phyloP scores from a whole-genome alignment of 2,113 vertebrate genomes.

The Morone chrysops region DNA sequence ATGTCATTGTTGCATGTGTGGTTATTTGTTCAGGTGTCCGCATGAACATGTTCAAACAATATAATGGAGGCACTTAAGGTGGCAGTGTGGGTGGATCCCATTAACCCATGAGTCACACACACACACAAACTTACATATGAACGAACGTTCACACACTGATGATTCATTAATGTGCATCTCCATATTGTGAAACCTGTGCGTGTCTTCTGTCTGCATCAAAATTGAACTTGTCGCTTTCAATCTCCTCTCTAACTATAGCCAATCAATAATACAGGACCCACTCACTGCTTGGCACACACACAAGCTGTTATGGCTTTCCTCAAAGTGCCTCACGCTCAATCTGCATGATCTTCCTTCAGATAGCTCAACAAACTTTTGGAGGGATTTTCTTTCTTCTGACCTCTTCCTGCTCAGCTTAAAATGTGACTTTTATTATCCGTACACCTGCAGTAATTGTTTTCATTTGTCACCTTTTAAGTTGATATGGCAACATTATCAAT shows the following conservation, averaged over 20 bases:
- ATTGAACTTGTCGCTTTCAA: constrained; percentile 67
- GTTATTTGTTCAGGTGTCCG: background rate
- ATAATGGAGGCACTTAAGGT: background rate
- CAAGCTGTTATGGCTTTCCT: constrained; percentile 27
- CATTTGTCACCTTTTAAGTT: background rate
- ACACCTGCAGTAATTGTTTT: no score
- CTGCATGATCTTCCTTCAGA: background rate
- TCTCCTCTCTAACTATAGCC: constrained; percentile 53
- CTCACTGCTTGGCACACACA: constrained; percentile 36
- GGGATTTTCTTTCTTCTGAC: background rate
- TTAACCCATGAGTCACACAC: background rate
- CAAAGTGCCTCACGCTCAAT: constrained; percentile 20
- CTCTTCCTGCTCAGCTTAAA: background rate
- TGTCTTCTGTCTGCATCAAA: constrained; percentile 47
- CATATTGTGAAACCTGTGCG: constrained; percentile 54
- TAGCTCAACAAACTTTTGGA: constrained; percentile 3
- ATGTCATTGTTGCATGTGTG: constrained; percentile 9
- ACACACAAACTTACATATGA: background rate
- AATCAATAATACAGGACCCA: constrained; percentile 70
- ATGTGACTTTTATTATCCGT: background rate
- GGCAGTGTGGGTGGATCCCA: background rate
- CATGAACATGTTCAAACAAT: constrained; percentile 17
- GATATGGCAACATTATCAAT: background rate
- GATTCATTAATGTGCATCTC: constrained; percentile 15
- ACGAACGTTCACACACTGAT: background rate